These are phyloP conservation scores for Arrhamphus sclerolepis DNA, from an alignment of 2,797 vertebrate genomes.

Conservation along the genomic window DNA sequence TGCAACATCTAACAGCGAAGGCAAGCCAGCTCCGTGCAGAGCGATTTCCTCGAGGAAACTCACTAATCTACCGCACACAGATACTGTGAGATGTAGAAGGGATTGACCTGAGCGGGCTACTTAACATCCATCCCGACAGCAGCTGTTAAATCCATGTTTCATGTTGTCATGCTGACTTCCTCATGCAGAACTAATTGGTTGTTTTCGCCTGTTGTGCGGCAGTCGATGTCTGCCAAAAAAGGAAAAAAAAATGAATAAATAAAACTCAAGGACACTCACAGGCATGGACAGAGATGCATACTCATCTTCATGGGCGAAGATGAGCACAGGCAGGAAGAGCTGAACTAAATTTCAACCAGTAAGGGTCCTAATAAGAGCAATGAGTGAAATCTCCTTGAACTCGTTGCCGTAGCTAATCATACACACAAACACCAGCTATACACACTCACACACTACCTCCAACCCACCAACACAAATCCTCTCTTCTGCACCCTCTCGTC, in stretches of 20 bases:
- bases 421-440: constrained; percentile 9
- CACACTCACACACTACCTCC: constrained; percentile 2
- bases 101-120: constrained; percentile 52
- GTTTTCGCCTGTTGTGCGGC: constrained; percentile 57
- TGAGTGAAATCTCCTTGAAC: constrained; percentile 69
- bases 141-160: constrained; percentile 63
- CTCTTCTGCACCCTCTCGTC: constrained; percentile 18
- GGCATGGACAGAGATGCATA: constrained; percentile 23
- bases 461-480: constrained; percentile 11
- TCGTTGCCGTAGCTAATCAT: constrained; percentile 36
- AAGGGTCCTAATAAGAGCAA: constrained; percentile 32
- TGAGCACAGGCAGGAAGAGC: constrained; percentile 27
- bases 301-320: constrained; percentile 23
- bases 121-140: constrained; percentile 50
- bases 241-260: constrained; percentile 3
- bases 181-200: constrained; percentile 74
- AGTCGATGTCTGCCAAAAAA: constrained; percentile 19
- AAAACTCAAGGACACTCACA: constrained; percentile 66
- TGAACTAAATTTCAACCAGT: constrained; percentile 27
- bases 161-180: constrained; percentile 55
- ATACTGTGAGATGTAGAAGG: constrained; percentile 35
- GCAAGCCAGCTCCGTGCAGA: constrained; percentile 26
- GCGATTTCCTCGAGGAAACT: constrained; percentile 27
- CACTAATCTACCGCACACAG: constrained; percentile 53
- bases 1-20: constrained; percentile 38